A percentile compares a stretch with the other conserved stretches of the same genome.
phyloP scores from a whole-genome alignment of 2,888 invertebrate genomes.

The Smittia aterrima region DNA sequence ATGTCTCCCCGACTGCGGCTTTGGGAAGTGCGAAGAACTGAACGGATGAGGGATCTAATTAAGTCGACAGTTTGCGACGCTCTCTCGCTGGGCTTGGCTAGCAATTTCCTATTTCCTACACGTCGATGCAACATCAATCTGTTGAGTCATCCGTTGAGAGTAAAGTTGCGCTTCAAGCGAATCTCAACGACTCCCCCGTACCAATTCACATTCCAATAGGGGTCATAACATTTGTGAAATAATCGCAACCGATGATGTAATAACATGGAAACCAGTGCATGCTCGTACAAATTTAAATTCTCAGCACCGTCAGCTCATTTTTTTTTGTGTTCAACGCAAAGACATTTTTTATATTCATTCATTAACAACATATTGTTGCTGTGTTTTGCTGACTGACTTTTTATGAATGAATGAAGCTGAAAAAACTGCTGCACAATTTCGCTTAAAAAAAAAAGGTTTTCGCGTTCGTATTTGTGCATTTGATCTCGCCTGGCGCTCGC shows the following conservation, averaged over 20 bases:
- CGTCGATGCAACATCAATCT: background rate
- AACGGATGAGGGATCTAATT: conserved; percentile 14
- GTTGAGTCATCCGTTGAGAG: background rate
- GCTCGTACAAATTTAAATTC: background rate
- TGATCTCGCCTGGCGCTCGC: conserved; percentile 19
- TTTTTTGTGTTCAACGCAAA: background rate
- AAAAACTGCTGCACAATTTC: background rate
- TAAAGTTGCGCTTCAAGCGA: background rate
- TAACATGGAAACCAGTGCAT: background rate
- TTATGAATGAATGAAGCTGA: conserved; percentile 25
- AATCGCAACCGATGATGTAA: conserved; percentile 7
- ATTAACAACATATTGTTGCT: conserved; percentile 23
- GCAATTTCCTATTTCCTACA: background rate
- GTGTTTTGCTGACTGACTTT: conserved; percentile 16
- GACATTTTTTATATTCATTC: conserved; percentile 23
- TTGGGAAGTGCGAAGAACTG: background rate
- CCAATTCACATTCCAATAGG: background rate
- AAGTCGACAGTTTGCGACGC: background rate
- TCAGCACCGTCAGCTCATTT: background rate
- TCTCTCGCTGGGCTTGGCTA: conserved; percentile 10
- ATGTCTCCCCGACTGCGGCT: background rate
- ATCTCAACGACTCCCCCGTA: conserved; percentile 15
- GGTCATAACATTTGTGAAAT: background rate
- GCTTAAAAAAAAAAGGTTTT: background rate
- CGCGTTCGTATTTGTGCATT: background rate